These are phyloP conservation scores for Microcebus murinus DNA, from an alignment of 2,113 vertebrate species.

Conservation along the genomic window DNA sequence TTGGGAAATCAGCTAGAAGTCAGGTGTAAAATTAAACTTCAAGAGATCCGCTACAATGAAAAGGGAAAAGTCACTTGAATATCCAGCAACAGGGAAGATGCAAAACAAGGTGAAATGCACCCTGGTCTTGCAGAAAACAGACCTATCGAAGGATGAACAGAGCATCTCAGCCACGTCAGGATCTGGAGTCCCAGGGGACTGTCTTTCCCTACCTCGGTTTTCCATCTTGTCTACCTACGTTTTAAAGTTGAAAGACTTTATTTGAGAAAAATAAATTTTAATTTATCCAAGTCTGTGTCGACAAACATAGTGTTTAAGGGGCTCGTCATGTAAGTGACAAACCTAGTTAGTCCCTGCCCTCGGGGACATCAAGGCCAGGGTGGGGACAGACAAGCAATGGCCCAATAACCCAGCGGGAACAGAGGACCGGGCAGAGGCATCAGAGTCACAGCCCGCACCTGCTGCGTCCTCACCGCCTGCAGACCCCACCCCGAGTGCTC, in stretches of 20 bases:
- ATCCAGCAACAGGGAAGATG: too few species aligned
- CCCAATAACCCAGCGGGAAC: not conserved
- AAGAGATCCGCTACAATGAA: fast-evolving
- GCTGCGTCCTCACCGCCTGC: too few species aligned
- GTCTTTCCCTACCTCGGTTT: too few species aligned
- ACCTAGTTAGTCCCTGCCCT: not conserved
- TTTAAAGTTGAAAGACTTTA: not conserved
- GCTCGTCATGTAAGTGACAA: not conserved
- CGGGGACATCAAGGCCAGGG: not conserved
- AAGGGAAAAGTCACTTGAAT: fast-evolving
- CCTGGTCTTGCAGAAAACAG: fast-evolving
- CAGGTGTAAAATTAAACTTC: fast-evolving
- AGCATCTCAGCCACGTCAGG: not conserved
- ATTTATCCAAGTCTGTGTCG: not conserved
- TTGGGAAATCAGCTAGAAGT: not conserved
- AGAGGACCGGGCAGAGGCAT: not conserved
- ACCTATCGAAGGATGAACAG: not conserved
- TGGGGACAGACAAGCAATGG: not conserved
- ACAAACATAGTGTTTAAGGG: too few species aligned
- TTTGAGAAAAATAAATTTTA: not conserved
- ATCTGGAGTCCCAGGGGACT: not conserved
- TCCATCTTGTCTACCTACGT: not conserved
- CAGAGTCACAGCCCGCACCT: too few species aligned
- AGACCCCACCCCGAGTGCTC: not conserved
- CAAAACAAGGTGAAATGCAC: too few species aligned